Base-by-base conservation (phyloP, 2,888 invertebrate species). In the Aleiodes alternator region DNA sequence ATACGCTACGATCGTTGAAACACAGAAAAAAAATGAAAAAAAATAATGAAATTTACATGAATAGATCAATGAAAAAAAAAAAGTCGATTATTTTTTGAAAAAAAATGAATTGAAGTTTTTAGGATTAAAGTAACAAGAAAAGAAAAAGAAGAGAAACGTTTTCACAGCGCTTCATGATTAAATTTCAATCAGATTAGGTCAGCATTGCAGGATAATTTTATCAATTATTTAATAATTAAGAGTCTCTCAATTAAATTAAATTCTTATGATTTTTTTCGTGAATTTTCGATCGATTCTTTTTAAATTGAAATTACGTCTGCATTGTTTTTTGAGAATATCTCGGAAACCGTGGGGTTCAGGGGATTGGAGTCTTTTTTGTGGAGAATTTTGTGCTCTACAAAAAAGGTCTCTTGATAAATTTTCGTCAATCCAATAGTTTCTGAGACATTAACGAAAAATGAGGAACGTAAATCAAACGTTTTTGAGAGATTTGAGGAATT, bases 181-280 rank as follows among this genome's bases (percentile, higher is more conserved):
- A 73, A 68, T 59, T 68, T 66, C 53, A 59, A 83, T 85, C 88
- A 89, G 89, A 87, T 64, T 89, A 89, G 89, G 89, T 89, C 87
- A 89, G 89, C 88, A 88, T 86, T 85, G 82, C 88, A 88, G 89
- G 89, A 80, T 79, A 70, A 76, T 83, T 82, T 79, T 83, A 80
- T 86, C 86, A 83, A 82, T 83, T 86, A 85, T 79, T 80, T 86
- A 86, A 84, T 86, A 48, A 70, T 43, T 59, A 59, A 14, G 56
- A 69, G 43, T 51, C 51, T 72, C 50, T 48, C 12, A 2, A 29
- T 16, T 64, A 8, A 29, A 23, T 56, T 16, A 23, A 23, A 23
- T 23, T 23, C 23, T 23, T 23, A 23, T 23, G 2, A 56, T 56
- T 16, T 16, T 56, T 29, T 56, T 23, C 4, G 23, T 16, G 6